Base-by-base conservation (phyloP, 30 jellyfish, hydroid and myxozoan genomes). In the Haliclystus octoradiatus region DNA sequence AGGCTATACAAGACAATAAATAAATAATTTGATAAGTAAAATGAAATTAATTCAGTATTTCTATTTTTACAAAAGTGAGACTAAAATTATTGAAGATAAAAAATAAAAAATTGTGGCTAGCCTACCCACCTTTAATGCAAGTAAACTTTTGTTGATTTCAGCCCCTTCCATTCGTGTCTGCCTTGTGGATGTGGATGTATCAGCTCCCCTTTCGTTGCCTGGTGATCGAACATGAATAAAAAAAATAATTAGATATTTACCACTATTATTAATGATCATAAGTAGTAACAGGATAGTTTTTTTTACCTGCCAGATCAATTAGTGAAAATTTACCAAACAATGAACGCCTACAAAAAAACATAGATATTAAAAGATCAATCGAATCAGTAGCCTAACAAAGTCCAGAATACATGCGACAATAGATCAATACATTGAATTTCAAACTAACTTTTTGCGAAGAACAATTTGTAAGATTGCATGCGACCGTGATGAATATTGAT, bases 131-230 rank as follows among this genome's bases (percentile, higher is more conserved):
- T 69, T 89, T 24, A 89, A 64, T 9, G 98, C 98, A 13, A 89
- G 95, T 30, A 89, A 73, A 49, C 98, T 89, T 40, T 89, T 89
- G 76, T 89, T 89, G 72, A 89, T 89, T 53, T 89, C 98, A 1
- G 98, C 94, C 28, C 98, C 98, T 65, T 89, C 98, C 89, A 89
- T 70, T 61, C 98, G 72, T 23, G 98, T 89, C 61, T 89, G 98
- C 24, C 98, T 80, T 26, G 80, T 94, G 14, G 95, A 89, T 35
- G 90, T 89, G 1, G 93, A 75, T 14, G 98, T 89, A 50, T 89
- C 98, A 13, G 95, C 98, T 23, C 98, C 98, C 47, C 98, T 53
- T 28, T 89, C 98, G 57, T 89, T 89, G 3, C 98, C 97, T 88
- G 61, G 2, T 13, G 3, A 33, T 1, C n/a, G 32, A 19, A 53